Evolutionary conservation across 2,888 invertebrate genomes (phyloP), one percentile per base, ranked within the genome.

Genomic region (Philaethria dido): DNA sequence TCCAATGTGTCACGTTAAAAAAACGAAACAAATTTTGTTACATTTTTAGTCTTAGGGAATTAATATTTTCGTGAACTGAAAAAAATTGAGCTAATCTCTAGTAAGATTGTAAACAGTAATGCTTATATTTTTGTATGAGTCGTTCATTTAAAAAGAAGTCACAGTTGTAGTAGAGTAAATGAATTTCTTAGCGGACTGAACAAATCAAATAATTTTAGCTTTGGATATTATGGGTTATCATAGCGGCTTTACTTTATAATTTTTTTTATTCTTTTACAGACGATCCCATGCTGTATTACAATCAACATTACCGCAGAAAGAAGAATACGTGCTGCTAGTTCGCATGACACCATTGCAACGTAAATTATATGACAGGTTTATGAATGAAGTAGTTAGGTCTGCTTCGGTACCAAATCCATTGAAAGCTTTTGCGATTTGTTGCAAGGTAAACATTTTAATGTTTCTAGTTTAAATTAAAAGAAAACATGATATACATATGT

Each of bases 381-480:
- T 99, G 97, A 97, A 97, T 83, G 97, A 97, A 83, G 97, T 98
- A 0, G 97, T 98, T 0, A 94, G 97, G 25, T 96, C 96, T 18
- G 96, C 97, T 61, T 95, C 96, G 14, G 97, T 97, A 64, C 97
- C 98, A 33, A 99, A 99, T 93, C 99, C 99, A 0, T 92, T 99
- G 66, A 99, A 99, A 88, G 99, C 99, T 1, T 99, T 99, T 87
- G 98, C 99, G 20, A 98, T 99, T 66, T 99, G 99, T 84, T 99
- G 99, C 83, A 99, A 99, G 94, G 96, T 96, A 83, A 77, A 73
- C 4, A 3, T 22, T 36, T 1, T 29, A 39, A 9, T n/a, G n/a
- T n/a, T 18, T 16, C 9, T 16, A 16, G 1, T 6, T 16, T 13
- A 2, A 22, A 25, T 14, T 48, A 18, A 22, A 47, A 47, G 3